Conservation (phyloP, 2,113 vertebrate genomes). For the Colius striatus region DNA sequence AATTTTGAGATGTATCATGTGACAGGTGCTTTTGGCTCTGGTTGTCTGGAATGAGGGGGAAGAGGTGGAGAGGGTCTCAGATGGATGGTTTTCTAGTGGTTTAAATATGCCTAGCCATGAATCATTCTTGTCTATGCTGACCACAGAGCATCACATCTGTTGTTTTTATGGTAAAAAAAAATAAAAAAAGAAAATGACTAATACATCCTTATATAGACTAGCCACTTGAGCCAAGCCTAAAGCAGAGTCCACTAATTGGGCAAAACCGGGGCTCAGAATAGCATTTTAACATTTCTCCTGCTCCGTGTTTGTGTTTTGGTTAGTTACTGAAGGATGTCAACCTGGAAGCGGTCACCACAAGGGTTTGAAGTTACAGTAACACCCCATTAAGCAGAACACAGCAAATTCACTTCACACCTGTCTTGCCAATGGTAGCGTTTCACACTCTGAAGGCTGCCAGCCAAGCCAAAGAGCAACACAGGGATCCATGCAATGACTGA, state of each 20-base stretch:
- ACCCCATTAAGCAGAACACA: slow-evolving; percentile 41
- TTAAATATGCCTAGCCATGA: slow-evolving; percentile 45
- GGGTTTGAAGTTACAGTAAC: slow-evolving; percentile 52
- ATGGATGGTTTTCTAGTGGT: slow-evolving; percentile 25
- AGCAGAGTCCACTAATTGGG: slow-evolving; percentile 25
- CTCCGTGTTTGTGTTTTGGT: slow-evolving; percentile 51
- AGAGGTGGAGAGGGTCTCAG: slow-evolving; percentile 48
- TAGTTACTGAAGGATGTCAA: slow-evolving; percentile 54
- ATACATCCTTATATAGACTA: slow-evolving; percentile 46
- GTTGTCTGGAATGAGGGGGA: slow-evolving; percentile 35
- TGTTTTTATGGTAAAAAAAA: slow-evolving; percentile 55
- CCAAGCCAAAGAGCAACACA: slow-evolving; percentile 47
- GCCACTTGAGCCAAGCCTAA: slow-evolving; percentile 29
- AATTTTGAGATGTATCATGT: slow-evolving; percentile 18
- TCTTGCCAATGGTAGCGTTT: slow-evolving; percentile 24
- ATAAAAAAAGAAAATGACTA: slow-evolving; percentile 50
- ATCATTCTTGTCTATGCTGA: slow-evolving; percentile 55
- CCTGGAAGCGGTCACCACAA: slow-evolving; percentile 36
- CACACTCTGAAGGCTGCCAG: background rate
- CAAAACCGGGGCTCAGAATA: slow-evolving; percentile 32
- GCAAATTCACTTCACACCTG: slow-evolving; percentile 55
- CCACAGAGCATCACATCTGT: slow-evolving; percentile 63
- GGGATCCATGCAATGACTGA: background rate
- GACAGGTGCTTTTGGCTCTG: slow-evolving; percentile 36
- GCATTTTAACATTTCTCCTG: slow-evolving; percentile 18